phyloP scores from a whole-genome alignment of 1,140 invertebrate genomes.

The Philaenus spumarius region DNA sequence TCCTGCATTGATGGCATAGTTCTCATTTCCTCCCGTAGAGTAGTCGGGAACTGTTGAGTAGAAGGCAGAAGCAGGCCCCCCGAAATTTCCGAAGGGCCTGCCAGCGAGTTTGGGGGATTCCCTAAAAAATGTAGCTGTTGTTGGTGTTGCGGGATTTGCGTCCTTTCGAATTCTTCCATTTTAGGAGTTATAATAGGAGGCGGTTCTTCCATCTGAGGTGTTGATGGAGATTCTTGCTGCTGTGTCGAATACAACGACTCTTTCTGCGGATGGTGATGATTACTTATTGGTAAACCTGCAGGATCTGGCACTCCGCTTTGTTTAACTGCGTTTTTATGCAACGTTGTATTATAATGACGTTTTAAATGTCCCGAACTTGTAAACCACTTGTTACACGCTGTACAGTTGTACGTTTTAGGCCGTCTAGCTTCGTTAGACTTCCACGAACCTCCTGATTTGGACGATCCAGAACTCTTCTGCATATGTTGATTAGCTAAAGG shows the following conservation, averaged over 20 bases:
- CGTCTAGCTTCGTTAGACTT: constrained; percentile 81
- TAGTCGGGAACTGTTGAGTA: constrained; percentile 8
- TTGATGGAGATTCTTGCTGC: constrained; percentile 17
- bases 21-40: constrained; percentile 4
- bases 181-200: constrained; percentile 15
- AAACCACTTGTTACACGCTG: constrained; percentile 91
- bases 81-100: constrained; percentile 54
- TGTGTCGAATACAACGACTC: constrained; percentile 41
- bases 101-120: constrained; percentile 87
- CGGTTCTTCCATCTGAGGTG: constrained; percentile 25
- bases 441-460: constrained; percentile 44
- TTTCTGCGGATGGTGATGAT: constrained; percentile 66
- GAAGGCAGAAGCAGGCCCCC: constrained; percentile 64
- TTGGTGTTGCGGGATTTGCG: constrained; percentile 13
- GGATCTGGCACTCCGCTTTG: constrained; percentile 74
- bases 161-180: constrained; percentile 15
- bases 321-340: constrained; percentile 83
- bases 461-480: constrained; percentile 3
- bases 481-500: constrained; percentile 8
- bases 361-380: constrained; percentile 88
- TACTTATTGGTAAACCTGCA: constrained; percentile 66
- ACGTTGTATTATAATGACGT: constrained; percentile 82
- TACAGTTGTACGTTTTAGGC: constrained; percentile 87
- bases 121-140: constrained; percentile 22
- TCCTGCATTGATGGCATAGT: constrained; percentile 6